A percentile compares a stretch with the other conserved stretches of the same genome.
phyloP scores from a whole-genome alignment of 2,797 vertebrate species.

The Danio kyathit region DNA sequence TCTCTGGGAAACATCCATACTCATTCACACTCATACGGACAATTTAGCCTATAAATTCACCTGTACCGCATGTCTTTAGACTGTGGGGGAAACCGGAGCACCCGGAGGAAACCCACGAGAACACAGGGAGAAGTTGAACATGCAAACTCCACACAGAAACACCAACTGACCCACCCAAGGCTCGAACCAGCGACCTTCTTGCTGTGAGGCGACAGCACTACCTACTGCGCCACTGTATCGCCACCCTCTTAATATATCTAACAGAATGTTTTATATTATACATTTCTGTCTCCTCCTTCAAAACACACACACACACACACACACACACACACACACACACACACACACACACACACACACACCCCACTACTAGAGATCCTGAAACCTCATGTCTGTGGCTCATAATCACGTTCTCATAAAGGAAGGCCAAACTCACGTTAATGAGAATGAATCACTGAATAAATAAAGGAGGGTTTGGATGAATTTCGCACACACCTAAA shows the following conservation, averaged over 20 bases:
- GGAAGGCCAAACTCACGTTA: neutral
- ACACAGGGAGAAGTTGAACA: too few species aligned
- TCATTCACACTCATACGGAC: too few species aligned
- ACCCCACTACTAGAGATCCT: neutral
- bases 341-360: neutral
- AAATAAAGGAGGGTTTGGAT: constrained; percentile 9
- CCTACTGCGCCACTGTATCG: too few species aligned
- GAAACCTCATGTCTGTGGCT: neutral
- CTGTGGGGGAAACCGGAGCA: too few species aligned
- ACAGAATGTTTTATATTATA: neutral
- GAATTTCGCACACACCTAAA: constrained; percentile 1
- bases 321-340: neutral
- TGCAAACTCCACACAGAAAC: too few species aligned
- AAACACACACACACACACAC: neutral
- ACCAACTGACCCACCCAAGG: too few species aligned
- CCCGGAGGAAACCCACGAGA: too few species aligned
- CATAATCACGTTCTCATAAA: neutral
- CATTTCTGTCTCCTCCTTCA: neutral
- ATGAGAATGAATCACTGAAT: constrained; percentile 13
- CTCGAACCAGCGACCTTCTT: too few species aligned
- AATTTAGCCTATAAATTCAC: too few species aligned
- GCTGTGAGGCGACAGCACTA: too few species aligned
- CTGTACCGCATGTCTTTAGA: too few species aligned
- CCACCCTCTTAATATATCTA: neutral
- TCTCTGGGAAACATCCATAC: too few species aligned